Percentiles rank a stretch among this genome's conserved stretches.
Evolutionary conservation across 1,140 invertebrate genomes (phyloP).

Genomic region (Pseudomyrmex pallidus): DNA sequence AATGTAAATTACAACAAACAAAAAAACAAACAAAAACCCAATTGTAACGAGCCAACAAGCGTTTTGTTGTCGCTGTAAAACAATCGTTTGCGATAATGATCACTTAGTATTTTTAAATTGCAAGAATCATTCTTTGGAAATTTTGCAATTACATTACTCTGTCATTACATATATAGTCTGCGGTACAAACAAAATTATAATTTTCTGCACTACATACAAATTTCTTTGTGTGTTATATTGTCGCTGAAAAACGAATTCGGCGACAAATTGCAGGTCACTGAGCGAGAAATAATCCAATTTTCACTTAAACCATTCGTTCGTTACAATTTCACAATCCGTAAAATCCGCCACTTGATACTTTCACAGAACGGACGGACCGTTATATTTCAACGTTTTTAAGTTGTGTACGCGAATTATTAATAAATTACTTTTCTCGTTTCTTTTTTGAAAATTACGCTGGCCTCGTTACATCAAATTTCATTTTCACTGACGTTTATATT

Average conservation of each 20-base stretch:
- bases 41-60: no score
- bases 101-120: background rate
- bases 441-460: background rate
- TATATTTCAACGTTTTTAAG: background rate
- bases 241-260: background rate
- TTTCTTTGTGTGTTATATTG: background rate
- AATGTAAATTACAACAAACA: background rate
- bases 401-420: background rate
- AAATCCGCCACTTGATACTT: background rate
- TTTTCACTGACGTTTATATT: slow-evolving; percentile 50
- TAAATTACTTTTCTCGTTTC: slow-evolving; percentile 13
- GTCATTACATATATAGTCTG: background rate
- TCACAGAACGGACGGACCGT: no score
- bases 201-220: background rate
- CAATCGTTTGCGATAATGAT: background rate
- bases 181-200: no score
- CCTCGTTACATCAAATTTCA: slow-evolving; percentile 35
- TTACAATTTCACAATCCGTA: background rate
- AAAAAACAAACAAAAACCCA: no score
- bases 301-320: background rate
- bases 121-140: no score
- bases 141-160: background rate
- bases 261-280: background rate
- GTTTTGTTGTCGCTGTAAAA: background rate
- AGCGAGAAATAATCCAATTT: background rate